Evolutionary conservation across 2,797 vertebrate genomes (phyloP).

Genomic region (Arctocebus calabarensis): DNA sequence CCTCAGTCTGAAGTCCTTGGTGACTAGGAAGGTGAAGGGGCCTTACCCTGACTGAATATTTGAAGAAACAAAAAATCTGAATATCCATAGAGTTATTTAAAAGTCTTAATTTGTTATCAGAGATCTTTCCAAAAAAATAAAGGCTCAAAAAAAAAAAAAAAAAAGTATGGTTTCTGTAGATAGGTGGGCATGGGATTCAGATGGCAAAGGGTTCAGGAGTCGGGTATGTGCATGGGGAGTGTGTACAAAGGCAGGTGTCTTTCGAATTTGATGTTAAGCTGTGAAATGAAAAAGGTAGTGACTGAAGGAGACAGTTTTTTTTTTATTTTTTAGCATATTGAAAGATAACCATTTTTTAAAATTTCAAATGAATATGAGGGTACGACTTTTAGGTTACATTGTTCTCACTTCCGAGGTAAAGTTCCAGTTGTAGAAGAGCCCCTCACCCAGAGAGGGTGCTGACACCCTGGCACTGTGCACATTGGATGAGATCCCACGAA

Average conservation of each 20-base stretch:
- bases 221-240: fast-evolving
- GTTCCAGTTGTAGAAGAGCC: too few relatives aligned
- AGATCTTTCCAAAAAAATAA: background rate
- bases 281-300: background rate
- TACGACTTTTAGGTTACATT: too few relatives aligned
- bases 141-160: too few relatives aligned
- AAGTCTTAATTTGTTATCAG: background rate
- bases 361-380: too few relatives aligned
- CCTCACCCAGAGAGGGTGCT: too few relatives aligned
- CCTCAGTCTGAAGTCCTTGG: background rate
- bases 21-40: background rate
- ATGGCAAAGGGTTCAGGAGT: background rate
- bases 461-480: too few relatives aligned
- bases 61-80: background rate
- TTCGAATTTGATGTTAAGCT: background rate
- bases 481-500: too few relatives aligned
- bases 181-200: background rate
- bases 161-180: background rate
- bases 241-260: too few relatives aligned
- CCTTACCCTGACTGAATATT: background rate
- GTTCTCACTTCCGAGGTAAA: too few relatives aligned
- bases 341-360: slow-evolving; percentile 22
- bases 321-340: background rate
- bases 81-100: background rate
- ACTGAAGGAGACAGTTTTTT: background rate